Evolutionary conservation across 2,113 vertebrate genomes (phyloP).

Genomic region (Puntigrus tetrazona): DNA sequence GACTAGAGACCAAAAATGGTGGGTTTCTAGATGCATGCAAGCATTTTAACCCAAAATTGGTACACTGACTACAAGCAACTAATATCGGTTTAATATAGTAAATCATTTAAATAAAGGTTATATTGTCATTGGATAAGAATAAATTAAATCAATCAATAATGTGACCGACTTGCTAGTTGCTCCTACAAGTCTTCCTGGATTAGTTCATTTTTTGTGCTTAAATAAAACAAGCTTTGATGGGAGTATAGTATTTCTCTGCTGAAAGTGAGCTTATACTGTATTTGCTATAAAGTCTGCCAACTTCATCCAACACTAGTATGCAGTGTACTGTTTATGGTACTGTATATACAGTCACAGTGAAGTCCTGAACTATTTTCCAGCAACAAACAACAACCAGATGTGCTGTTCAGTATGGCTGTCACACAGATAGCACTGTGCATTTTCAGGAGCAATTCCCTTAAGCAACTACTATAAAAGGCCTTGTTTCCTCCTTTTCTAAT

Average conservation of each 20-base stretch:
- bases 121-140: neutral
- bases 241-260: neutral
- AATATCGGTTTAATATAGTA: too few relatives aligned
- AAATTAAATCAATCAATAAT: neutral
- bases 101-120: neutral
- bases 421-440: conserved; percentile 33
- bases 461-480: conserved; percentile 29
- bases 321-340: neutral
- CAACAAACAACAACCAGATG: conserved; percentile 50
- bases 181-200: neutral
- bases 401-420: conserved; percentile 31
- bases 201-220: neutral
- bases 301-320: neutral
- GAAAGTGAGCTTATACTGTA: neutral
- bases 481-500: conserved; percentile 36
- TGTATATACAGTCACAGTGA: neutral
- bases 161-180: neutral
- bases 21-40: neutral
- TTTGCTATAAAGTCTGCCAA: neutral
- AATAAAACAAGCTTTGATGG: neutral
- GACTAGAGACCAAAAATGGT: neutral
- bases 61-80: neutral
- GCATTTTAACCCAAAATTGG: neutral
- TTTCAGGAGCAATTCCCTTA: neutral
- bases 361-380: conserved; percentile 10